These are phyloP conservation scores for Bibio marci DNA, from an alignment of 2,888 invertebrate species.

Conservation along the genomic window DNA sequence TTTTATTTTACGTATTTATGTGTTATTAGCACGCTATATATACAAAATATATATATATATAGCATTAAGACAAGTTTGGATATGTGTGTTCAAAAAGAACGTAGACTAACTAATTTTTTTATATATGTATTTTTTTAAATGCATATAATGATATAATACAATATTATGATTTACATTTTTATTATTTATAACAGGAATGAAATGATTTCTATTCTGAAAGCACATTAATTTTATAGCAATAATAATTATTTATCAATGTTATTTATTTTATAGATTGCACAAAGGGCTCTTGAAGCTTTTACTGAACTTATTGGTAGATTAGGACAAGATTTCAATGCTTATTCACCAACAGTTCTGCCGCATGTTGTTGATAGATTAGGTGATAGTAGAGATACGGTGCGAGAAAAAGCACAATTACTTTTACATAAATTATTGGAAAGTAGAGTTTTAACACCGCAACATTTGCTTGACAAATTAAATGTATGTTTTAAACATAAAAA, in stretches of 20 bases:
- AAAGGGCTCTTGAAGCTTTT: conserved; percentile 78
- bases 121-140: too few species aligned
- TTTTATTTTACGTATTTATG: too few species aligned
- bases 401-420: conserved; percentile 57
- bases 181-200: too few species aligned
- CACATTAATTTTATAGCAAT: background rate
- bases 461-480: conserved; percentile 52
- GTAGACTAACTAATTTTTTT: too few species aligned
- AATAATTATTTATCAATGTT: conserved; percentile 5
- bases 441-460: conserved; percentile 48
- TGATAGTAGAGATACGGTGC: conserved; percentile 43
- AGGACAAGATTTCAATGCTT: conserved; percentile 74
- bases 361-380: conserved; percentile 63
- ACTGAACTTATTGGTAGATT: conserved; percentile 71
- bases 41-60: too few species aligned
- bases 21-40: too few species aligned
- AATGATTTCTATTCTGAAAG: too few species aligned
- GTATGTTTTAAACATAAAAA: conserved; percentile 71
- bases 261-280: conserved; percentile 54
- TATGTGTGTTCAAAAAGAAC: too few species aligned
- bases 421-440: conserved; percentile 56
- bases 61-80: too few species aligned
- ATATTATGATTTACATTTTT: too few species aligned
- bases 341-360: conserved; percentile 65
- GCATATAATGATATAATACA: too few species aligned